Conservation (phyloP, 2,888 invertebrate genomes). For the Fragum sueziense region DNA sequence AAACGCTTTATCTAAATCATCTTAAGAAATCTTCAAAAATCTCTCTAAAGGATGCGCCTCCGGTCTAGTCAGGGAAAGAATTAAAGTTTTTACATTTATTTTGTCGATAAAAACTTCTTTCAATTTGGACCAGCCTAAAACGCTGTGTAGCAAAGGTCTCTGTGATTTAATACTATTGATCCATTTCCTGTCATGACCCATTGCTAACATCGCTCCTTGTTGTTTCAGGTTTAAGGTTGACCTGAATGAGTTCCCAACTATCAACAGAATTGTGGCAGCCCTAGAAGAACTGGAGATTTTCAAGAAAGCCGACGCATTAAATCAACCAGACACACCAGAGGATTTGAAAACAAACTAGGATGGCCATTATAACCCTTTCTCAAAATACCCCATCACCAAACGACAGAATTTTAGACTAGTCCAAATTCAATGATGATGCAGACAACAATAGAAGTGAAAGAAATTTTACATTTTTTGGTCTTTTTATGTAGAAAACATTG, state of each 20-base stretch:
- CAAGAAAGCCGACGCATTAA: slow-evolving; percentile 79
- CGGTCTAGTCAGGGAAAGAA: not conserved
- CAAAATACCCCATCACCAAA: too few relatives aligned
- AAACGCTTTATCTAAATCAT: too few relatives aligned
- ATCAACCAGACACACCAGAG: slow-evolving; percentile 96
- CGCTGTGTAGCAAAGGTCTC: not conserved
- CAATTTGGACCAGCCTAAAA: not conserved
- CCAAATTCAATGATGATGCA: too few relatives aligned
- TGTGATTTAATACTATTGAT: not conserved
- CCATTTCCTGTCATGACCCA: not conserved
- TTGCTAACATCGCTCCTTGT: not conserved
- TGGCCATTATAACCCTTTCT: too few relatives aligned
- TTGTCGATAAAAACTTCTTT: not conserved
- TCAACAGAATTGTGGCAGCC: slow-evolving; percentile 92
- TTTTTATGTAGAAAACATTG: too few relatives aligned
- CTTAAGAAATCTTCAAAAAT: too few relatives aligned
- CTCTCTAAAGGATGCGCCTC: too few relatives aligned
- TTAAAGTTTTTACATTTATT: not conserved
- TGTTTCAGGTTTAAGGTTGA: slow-evolving; percentile 93
- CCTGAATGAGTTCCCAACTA: slow-evolving; percentile 93
- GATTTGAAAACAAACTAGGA: slow-evolving; percentile 57
- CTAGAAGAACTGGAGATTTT: slow-evolving; percentile 22
- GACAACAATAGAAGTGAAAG: too few relatives aligned
- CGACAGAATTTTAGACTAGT: too few relatives aligned
- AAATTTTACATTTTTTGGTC: too few relatives aligned